phyloP scores from a whole-genome alignment of 1,140 invertebrate species.

The Euborellia annulipes region DNA sequence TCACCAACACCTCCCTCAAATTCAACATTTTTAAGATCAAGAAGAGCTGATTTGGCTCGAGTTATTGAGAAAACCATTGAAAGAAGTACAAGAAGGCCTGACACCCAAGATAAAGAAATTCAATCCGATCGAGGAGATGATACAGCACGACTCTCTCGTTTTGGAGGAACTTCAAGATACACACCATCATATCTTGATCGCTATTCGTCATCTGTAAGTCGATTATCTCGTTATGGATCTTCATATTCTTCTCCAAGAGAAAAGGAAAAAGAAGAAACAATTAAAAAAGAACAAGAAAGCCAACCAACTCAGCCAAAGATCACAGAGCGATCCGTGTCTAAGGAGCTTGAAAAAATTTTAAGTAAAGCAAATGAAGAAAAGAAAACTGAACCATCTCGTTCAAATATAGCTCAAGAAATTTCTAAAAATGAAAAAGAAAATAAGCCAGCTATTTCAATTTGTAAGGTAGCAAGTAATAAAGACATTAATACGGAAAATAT shows the following conservation, averaged over 20 bases:
- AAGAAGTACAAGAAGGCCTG: constrained; percentile 32
- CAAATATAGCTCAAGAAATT: constrained; percentile 11
- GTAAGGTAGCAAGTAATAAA: too few species aligned
- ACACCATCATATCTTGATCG: constrained; percentile 44
- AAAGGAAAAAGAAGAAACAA: too few species aligned
- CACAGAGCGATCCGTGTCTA: background rate
- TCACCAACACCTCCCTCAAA: constrained; percentile 56
- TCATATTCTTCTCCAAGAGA: constrained; percentile 13
- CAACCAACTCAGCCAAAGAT: constrained; percentile 11
- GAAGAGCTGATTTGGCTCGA: constrained; percentile 51
- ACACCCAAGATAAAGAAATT: constrained; percentile 44
- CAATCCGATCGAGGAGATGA: constrained; percentile 51
- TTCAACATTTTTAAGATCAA: constrained; percentile 38
- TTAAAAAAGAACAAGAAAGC: background rate
- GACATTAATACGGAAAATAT: too few species aligned
- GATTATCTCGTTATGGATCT: constrained; percentile 23
- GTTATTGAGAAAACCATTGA: constrained; percentile 47
- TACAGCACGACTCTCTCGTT: constrained; percentile 39
- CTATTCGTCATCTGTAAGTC: constrained; percentile 23
- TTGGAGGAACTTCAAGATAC: constrained; percentile 35
- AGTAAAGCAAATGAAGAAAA: constrained; percentile 8
- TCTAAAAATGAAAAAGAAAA: constrained; percentile 17
- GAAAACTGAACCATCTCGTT: constrained; percentile 19
- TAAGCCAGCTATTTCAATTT: constrained; percentile 10
- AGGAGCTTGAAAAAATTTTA: constrained; percentile 11